A percentile compares a stretch with the other conserved stretches of the same genome.
phyloP scores from a whole-genome alignment of 2,113 vertebrate species.

The Pelobates fuscus region DNA sequence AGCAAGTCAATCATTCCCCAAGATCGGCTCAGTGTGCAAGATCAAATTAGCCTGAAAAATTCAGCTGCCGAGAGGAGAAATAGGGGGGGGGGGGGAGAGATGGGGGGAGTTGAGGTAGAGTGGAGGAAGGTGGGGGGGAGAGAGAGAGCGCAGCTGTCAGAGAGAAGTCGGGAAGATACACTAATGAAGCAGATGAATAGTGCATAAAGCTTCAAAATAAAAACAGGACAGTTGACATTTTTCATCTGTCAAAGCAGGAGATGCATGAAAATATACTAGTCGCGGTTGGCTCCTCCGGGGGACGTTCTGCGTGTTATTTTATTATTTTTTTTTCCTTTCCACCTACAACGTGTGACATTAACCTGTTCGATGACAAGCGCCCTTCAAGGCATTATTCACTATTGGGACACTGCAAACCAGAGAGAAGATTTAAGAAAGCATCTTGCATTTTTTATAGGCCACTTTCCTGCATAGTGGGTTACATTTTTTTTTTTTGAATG shows the following conservation, averaged over 20 bases:
- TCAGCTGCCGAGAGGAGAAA: conserved; percentile 85
- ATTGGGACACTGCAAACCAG: not conserved
- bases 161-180: conserved; percentile 92
- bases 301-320: conserved; percentile 63
- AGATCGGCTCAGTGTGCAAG: conserved; percentile 88
- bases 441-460: no score
- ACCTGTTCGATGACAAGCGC: conserved; percentile 26
- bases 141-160: conserved; percentile 97
- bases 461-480: no score
- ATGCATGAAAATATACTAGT: conserved; percentile 98
- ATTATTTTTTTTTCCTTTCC: conserved; percentile 53
- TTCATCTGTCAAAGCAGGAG: conserved; percentile 99
- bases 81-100: conserved; percentile 12
- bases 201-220: conserved; percentile 99
- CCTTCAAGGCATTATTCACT: conserved; percentile 25
- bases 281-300: conserved; percentile 97
- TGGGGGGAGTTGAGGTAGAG: conserved; percentile 10
- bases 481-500: no score
- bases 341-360: conserved; percentile 26
- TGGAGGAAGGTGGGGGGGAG: conserved; percentile 58
- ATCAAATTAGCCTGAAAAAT: conserved; percentile 96
- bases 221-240: conserved; percentile 99
- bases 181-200: conserved; percentile 99
- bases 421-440: no score
- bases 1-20: conserved; percentile 98